Evolutionary conservation across 2,113 vertebrate species (phyloP), one percentile per base, ranked within the genome.

Genomic region (Rana temporaria): DNA sequence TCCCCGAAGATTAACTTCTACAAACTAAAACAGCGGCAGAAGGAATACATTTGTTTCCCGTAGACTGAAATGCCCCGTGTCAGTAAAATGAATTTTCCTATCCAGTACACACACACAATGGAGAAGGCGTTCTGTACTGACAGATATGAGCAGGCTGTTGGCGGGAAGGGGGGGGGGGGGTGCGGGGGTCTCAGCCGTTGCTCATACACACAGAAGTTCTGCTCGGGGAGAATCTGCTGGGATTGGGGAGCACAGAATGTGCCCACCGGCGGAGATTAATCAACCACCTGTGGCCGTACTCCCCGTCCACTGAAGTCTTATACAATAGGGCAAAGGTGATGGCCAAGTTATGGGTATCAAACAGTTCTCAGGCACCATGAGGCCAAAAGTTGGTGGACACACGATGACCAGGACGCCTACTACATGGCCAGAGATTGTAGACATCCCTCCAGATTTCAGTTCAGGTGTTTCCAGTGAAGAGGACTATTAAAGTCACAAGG

Each of bases 11-110:
- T 64, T 71, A 81, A 9, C n/a, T 76, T 75, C 69, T 38, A 70
- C 48, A 74, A 78, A 63, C 69, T 62, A 79, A 79, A 73, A 73
- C 30, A 57, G 76, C 48, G 30, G 22, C 70, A 30, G 74, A 68
- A 70, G 60, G 71, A 77, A 80, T 64, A 52, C 15, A 32, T 80
- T 75, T 63, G 57, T 64, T 81, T 72, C 55, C 79, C 42, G 17
- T 62, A 34, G 78, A 80, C 20, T 57, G 19, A 64, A 63, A 53
- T 34, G 79, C 69, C 18, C 68, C 34, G 20, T 64, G 67, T 64
- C 57, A 55, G 79, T 16, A 18, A 63, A 55, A 82, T 64, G 4
- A 71, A 74, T 73, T 82, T 73, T 74, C 79, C 79, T 74, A 38
- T 19, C 48, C 38, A 73, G 38, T 82, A 82, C 38, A 73, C 79